Conservation (phyloP, 2,113 vertebrate genomes). For the Xyrauchen texanus region DNA sequence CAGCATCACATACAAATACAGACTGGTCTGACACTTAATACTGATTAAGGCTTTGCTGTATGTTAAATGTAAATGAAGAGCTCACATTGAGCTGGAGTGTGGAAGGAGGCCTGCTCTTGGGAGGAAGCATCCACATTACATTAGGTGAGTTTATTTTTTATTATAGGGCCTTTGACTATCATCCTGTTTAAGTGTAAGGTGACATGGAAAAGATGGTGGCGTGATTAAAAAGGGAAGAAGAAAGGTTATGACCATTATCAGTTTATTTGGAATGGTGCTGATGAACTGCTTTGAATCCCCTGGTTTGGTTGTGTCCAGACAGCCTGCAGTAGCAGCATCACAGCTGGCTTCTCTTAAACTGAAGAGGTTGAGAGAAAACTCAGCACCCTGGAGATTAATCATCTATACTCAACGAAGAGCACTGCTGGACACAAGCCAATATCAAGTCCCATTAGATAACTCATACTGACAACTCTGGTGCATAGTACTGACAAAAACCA, state of each 20-base stretch:
- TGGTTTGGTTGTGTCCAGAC: background rate
- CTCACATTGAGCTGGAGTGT: slow-evolving; percentile 23
- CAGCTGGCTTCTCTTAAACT: slow-evolving; percentile 43
- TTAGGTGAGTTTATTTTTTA: background rate
- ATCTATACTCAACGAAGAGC: slow-evolving; percentile 26
- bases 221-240: too few species aligned
- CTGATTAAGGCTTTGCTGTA: slow-evolving; percentile 58
- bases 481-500: background rate
- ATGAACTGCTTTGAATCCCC: background rate
- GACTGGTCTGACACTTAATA: slow-evolving; percentile 74
- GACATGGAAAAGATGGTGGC: too few species aligned
- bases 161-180: too few species aligned
- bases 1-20: slow-evolving; percentile 81
- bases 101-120: background rate
- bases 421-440: slow-evolving; percentile 27
- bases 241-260: too few species aligned
- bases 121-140: background rate
- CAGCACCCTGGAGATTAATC: slow-evolving; percentile 33
- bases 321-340: background rate
- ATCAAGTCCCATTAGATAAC: background rate
- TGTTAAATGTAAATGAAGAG: slow-evolving; percentile 46
- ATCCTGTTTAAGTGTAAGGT: too few species aligned
- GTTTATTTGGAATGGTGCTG: background rate
- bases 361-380: slow-evolving; percentile 1
- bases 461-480: background rate